phyloP scores from a whole-genome alignment of 2,113 vertebrate species.

The Mus musculus region GRCm39 chrX:17043501-17044000 shows the following conservation, averaged over 20 bases:
- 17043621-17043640: background rate
- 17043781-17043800: constrained; percentile 15
- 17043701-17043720: background rate
- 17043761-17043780: constrained; percentile 16
- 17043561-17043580: background rate
- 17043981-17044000: background rate
- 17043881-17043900: background rate
- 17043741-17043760: constrained; percentile 44
- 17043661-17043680: background rate
- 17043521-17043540: background rate
- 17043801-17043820: background rate
- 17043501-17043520: constrained; percentile 36
- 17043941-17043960: background rate
- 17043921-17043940: background rate
- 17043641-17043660: background rate
- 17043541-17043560: background rate
- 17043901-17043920: constrained; percentile 1
- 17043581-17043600: background rate
- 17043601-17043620: background rate
- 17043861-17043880: constrained; percentile 10
- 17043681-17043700: background rate
- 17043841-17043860: constrained; percentile 32
- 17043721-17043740: constrained; percentile 4
- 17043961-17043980: background rate
- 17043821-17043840: background rate